These are phyloP conservation scores for Corydoras sp. DNA, from an alignment of 2,113 vertebrate genomes.

Conservation along the genomic window DNA sequence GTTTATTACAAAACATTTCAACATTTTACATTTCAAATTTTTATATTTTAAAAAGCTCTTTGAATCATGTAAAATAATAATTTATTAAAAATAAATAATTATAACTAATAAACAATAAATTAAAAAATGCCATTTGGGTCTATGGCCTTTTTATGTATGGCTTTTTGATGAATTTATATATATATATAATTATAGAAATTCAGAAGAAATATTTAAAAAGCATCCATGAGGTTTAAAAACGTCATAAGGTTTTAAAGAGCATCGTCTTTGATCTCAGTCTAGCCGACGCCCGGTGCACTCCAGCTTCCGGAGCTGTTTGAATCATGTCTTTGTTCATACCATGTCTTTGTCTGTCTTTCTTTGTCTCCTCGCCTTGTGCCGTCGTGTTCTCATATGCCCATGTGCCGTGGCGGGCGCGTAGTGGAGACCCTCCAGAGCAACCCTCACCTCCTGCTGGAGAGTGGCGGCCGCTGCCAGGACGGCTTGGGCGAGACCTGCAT, in stretches of 20 bases:
- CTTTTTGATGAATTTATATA: too few species aligned
- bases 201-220: too few species aligned
- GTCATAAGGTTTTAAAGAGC: neutral
- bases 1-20: too few species aligned
- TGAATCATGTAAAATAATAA: too few species aligned
- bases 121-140: too few species aligned
- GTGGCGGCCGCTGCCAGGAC: slow-evolving; percentile 73
- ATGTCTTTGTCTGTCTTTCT: slow-evolving; percentile 39
- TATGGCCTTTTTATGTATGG: too few species aligned
- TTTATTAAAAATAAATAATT: too few species aligned
- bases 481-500: slow-evolving; percentile 72
- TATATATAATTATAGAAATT: too few species aligned
- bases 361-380: slow-evolving; percentile 42
- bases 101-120: too few species aligned
- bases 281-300: slow-evolving; percentile 3
- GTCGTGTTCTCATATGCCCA: slow-evolving; percentile 22
- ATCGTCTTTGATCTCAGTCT: slow-evolving; percentile 4
- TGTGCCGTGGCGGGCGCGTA: slow-evolving; percentile 58
- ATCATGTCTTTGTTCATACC: slow-evolving; percentile 33
- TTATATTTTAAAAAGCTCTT: too few species aligned
- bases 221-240: too few species aligned
- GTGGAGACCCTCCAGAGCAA: slow-evolving; percentile 93
- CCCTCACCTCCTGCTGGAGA: slow-evolving; percentile 86
- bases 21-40: too few species aligned
- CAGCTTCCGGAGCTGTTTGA: slow-evolving; percentile 12